These are phyloP conservation scores for Anableps anableps DNA, from an alignment of 2,797 vertebrate species.

Conservation along the genomic window DNA sequence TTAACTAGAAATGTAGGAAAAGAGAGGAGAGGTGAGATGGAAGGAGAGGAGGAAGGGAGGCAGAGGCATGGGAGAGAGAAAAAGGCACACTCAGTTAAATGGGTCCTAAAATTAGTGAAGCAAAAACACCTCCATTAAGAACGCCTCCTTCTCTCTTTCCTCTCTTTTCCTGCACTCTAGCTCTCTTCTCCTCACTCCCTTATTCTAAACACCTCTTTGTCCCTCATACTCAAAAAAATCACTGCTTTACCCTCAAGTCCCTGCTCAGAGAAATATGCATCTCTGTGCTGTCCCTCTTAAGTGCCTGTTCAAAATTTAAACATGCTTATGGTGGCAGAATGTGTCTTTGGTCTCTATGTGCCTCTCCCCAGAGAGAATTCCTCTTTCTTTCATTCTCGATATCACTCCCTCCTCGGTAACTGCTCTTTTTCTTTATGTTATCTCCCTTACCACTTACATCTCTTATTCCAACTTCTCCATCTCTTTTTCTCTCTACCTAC, in stretches of 20 bases:
- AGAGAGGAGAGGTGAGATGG: conserved; percentile 57
- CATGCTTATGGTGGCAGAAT: conserved; percentile 75
- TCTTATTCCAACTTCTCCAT: conserved; percentile 19
- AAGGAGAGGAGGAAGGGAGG: conserved; percentile 40
- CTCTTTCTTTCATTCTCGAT: conserved; percentile 61
- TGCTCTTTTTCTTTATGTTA: conserved; percentile 44
- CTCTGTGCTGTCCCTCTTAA: conserved; percentile 79
- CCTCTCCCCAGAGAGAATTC: conserved; percentile 61
- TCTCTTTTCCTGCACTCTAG: conserved; percentile 55
- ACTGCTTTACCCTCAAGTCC: conserved; percentile 76
- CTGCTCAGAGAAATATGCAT: conserved; percentile 75
- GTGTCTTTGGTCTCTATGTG: conserved; percentile 65
- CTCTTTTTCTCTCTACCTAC: conserved; percentile 31
- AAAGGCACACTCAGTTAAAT: conserved; percentile 80
- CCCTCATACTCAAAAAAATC: conserved; percentile 66
- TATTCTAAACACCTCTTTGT: conserved; percentile 63
- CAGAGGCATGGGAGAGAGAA: conserved; percentile 56
- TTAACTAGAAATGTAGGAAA: conserved; percentile 81
- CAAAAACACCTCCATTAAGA: conserved; percentile 86
- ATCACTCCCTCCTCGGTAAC: conserved; percentile 48
- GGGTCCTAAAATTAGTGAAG: conserved; percentile 86
- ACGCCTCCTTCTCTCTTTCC: conserved; percentile 69
- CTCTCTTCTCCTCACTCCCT: conserved; percentile 46
- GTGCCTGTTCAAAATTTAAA: conserved; percentile 86
- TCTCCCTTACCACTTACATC: conserved; percentile 38